Evolutionary conservation across 2,888 invertebrate species (phyloP).

Genomic region (Mongoloraphidia duomilia): DNA sequence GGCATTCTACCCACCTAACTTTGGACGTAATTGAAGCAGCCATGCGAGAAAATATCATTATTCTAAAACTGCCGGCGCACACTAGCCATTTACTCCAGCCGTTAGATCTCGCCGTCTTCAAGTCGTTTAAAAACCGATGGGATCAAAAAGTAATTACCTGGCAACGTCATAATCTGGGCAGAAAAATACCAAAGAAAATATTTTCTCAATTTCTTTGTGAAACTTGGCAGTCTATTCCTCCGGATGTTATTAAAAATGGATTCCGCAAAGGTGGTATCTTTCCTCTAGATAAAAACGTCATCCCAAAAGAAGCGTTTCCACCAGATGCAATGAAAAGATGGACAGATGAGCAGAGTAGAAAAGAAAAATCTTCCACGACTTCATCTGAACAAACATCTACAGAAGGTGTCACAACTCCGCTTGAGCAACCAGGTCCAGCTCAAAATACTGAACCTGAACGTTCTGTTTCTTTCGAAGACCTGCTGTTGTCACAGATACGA

Average conservation of each 20-base stretch:
- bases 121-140: conserved; percentile 8
- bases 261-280: background rate
- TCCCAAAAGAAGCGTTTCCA: background rate
- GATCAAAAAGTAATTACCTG: too few relatives aligned
- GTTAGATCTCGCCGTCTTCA: conserved; percentile 19
- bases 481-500: too few relatives aligned
- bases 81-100: conserved; percentile 19
- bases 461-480: too few relatives aligned
- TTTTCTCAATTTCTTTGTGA: background rate
- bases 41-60: conserved; percentile 13
- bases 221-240: background rate
- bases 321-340: too few relatives aligned
- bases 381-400: too few relatives aligned
- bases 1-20: conserved; percentile 19
- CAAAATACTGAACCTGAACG: too few relatives aligned
- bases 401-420: too few relatives aligned
- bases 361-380: too few relatives aligned
- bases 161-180: too few relatives aligned
- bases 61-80: conserved; percentile 22
- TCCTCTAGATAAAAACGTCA: background rate
- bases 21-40: conserved; percentile 13
- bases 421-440: too few relatives aligned
- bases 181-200: too few relatives aligned
- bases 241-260: background rate
- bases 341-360: too few relatives aligned